Evolutionary conservation across 2,888 invertebrate species (phyloP).

Genomic region (Fragum fragum): DNA sequence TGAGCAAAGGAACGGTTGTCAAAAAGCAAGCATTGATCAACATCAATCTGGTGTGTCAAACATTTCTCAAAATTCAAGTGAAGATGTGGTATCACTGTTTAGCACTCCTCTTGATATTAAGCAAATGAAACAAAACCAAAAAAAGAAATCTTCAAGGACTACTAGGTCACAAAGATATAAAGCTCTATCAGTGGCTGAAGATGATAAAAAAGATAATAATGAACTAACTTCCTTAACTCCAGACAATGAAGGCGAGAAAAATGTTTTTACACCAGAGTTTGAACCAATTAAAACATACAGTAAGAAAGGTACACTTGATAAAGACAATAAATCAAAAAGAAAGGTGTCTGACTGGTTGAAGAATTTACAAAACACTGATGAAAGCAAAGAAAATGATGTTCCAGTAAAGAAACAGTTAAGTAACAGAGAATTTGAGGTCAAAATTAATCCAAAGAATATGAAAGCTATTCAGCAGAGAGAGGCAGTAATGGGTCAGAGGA

Average conservation of each 20-base stretch:
- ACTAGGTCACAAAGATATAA: conserved; percentile 39
- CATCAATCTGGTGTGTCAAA: conserved; percentile 1
- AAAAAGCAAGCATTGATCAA: not conserved
- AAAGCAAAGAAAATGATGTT: not conserved
- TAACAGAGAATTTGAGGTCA: not conserved
- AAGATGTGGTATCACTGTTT: conserved; percentile 12
- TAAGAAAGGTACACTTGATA: conserved; percentile 36
- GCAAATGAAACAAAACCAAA: not conserved
- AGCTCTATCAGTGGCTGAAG: not conserved
- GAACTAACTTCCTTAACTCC: not conserved
- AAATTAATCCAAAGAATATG: not conserved
- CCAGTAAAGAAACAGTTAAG: not conserved
- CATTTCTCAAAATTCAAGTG: conserved; percentile 11
- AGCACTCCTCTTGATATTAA: conserved; percentile 22
- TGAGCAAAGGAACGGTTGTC: not conserved
- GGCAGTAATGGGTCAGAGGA: conserved; percentile 50
- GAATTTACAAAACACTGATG: conserved; percentile 18
- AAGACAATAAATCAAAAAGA: conserved; percentile 39
- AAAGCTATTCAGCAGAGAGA: conserved; percentile 20
- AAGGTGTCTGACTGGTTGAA: conserved; percentile 63
- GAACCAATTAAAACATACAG: conserved; percentile 51
- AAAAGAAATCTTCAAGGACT: not conserved
- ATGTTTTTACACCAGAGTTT: conserved; percentile 28
- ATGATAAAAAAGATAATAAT: conserved; percentile 3
- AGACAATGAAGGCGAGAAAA: not conserved